These are phyloP conservation scores for Matsumurasca onukii DNA, from an alignment of 1,140 invertebrate genomes.

Conservation along the genomic window DNA sequence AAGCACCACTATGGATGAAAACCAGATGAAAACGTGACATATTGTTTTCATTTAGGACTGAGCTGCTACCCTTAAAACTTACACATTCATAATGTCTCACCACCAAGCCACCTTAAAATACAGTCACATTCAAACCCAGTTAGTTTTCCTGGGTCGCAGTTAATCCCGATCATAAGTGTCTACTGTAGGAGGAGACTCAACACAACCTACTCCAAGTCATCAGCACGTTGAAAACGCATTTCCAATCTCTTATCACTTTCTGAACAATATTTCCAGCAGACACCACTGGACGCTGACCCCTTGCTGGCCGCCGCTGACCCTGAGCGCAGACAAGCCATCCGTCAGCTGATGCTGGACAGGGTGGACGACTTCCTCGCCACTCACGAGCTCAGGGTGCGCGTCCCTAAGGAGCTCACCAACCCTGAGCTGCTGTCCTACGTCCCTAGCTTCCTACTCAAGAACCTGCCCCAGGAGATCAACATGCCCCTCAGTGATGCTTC, in stretches of 20 bases:
- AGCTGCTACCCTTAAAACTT: too few species aligned
- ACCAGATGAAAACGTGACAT: too few species aligned
- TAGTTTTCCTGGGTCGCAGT: too few species aligned
- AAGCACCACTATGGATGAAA: too few species aligned
- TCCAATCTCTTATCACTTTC: background rate
- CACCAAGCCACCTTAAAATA: too few species aligned
- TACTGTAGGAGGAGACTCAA: too few species aligned
- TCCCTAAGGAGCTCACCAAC: conserved; percentile 53
- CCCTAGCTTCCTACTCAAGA: conserved; percentile 64
- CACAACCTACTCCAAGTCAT: too few species aligned
- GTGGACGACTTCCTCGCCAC: conserved; percentile 64
- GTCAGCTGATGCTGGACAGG: conserved; percentile 57
- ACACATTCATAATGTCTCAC: too few species aligned
- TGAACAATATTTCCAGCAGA: conserved; percentile 37
- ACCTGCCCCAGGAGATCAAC: conserved; percentile 63
- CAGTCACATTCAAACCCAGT: too few species aligned
- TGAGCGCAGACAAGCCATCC: conserved; percentile 45
- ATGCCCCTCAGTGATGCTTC: conserved; percentile 61
- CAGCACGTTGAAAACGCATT: too few species aligned
- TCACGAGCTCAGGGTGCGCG: conserved; percentile 61
- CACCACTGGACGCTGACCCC: conserved; percentile 43
- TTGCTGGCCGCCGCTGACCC: conserved; percentile 52
- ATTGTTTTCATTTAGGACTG: too few species aligned
- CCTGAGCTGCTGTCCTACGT: conserved; percentile 51
- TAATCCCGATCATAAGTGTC: too few species aligned